Base-by-base conservation (phyloP, 2,113 vertebrate species). In the Solea solea region DNA sequence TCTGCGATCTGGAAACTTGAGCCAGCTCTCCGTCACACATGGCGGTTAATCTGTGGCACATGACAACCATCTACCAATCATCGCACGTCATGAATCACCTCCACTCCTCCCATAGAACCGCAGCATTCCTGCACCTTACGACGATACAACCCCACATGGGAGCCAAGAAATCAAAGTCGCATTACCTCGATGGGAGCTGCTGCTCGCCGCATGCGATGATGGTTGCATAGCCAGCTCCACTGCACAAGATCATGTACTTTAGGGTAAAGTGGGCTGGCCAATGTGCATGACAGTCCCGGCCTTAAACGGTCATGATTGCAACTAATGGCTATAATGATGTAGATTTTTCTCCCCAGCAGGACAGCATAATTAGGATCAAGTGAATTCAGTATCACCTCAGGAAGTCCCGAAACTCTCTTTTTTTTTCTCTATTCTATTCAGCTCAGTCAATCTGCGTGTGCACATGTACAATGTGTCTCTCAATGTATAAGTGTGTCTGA, bases 321-420 rank as follows among this genome's bases (percentile, higher is more conserved):
- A 89, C 92, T 95, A 96, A 96, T 95, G 94, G 94, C 90, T 93
- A 85, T 92, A 93, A 94, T 94, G 95, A 96, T 94, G 92, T 85
- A 82, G 87, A 21, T 90, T 90, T 95, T 94, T 93, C 92, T 91
- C 91, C 91, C 77, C 91, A 94, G 92, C 90, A 94, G 94, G 94
- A 93, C 92, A 88, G 88, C 89, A 87, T 87, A 95, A 95, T 96
- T 94, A 95, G 88, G 93, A 95, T 94, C 92, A 95, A 93, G 93
- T 83, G 81, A 92, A 94, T 94, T 95, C 92, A 90, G 66, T 76
- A 82, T 90, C 93, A 94, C 92, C 91, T 94, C 87, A 92, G 93
- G 93, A 93, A 81, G 84, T 76, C 92, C 65, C 67, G 14, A 40
- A 74, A 80, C 65, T 48, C 65, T 48, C 59, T 72, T 48, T 81